phyloP scores from a whole-genome alignment of 2,888 invertebrate species.

The Escarpia spicata region DNA sequence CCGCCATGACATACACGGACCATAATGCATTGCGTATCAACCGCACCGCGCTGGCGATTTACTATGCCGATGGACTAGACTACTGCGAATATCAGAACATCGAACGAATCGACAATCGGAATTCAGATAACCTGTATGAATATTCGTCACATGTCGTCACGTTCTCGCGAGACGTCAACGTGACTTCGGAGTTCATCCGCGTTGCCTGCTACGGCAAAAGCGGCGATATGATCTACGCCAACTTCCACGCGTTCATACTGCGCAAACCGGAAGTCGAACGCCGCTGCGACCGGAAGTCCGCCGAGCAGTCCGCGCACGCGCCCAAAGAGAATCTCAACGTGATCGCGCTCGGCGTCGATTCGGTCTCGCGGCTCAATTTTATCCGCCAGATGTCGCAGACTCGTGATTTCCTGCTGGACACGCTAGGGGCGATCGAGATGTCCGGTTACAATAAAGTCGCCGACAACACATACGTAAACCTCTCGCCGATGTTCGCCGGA shows the following conservation, averaged over 20 bases:
- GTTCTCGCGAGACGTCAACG: slow-evolving; percentile 42
- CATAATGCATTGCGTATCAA: slow-evolving; percentile 46
- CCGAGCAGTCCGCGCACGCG: slow-evolving; percentile 36
- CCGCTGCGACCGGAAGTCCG: slow-evolving; percentile 29
- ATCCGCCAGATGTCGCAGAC: slow-evolving; percentile 83
- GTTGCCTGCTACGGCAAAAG: slow-evolving; percentile 48
- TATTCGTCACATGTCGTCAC: slow-evolving; percentile 39
- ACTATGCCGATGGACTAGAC: slow-evolving; percentile 45
- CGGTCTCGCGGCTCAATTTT: slow-evolving; percentile 86
- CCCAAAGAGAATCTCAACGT: slow-evolving; percentile 72
- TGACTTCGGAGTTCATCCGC: slow-evolving; percentile 54
- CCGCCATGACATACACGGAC: slow-evolving; percentile 52
- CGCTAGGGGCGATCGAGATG: slow-evolving; percentile 79
- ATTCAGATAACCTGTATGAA: slow-evolving; percentile 39
- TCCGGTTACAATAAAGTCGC: slow-evolving; percentile 92
- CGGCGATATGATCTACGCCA: slow-evolving; percentile 50
- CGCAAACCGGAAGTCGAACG: slow-evolving; percentile 42
- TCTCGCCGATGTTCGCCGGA: slow-evolving; percentile 83
- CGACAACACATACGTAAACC: slow-evolving; percentile 92
- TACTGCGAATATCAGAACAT: slow-evolving; percentile 55
- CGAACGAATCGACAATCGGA: slow-evolving; percentile 40
- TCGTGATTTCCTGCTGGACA: slow-evolving; percentile 70
- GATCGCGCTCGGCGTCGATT: slow-evolving; percentile 84
- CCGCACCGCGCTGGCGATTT: slow-evolving; percentile 42
- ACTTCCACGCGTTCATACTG: slow-evolving; percentile 56